These are phyloP conservation scores for Choristoneura fumiferana DNA, from an alignment of 1,140 invertebrate species.

Conservation along the genomic window DNA sequence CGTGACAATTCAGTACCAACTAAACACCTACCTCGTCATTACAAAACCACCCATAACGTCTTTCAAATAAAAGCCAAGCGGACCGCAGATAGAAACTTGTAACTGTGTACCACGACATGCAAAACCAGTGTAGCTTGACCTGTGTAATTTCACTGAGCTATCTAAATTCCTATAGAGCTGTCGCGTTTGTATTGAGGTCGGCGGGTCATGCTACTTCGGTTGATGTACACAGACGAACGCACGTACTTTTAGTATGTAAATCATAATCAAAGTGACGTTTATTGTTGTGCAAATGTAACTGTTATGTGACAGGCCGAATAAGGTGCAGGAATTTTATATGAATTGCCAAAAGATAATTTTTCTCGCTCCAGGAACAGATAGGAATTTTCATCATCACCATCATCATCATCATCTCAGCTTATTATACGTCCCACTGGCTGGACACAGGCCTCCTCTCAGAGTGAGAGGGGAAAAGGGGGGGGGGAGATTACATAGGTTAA, in stretches of 20 bases:
- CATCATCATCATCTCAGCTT: no score
- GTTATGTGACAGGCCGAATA: constrained; percentile 3
- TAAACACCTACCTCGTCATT: neutral
- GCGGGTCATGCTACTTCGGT: neutral
- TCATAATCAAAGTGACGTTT: constrained; percentile 15
- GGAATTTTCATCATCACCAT: no score
- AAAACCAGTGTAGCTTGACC: neutral
- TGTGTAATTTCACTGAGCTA: neutral
- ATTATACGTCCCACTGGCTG: no score
- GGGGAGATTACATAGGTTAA: no score
- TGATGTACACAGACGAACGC: neutral
- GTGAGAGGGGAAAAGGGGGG: no score
- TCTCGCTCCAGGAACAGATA: no score
- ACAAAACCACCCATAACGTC: neutral
- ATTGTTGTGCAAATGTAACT: constrained; percentile 14
- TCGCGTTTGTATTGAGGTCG: neutral
- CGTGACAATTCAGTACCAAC: neutral
- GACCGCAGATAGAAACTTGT: neutral
- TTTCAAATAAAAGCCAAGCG: neutral
- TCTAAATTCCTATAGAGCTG: neutral
- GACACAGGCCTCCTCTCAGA: no score
- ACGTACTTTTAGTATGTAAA: constrained; percentile 16
- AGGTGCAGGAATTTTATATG: neutral
- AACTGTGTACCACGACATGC: neutral
- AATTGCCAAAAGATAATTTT: constrained; percentile 8